Percentiles rank a stretch among this genome's conserved stretches.
phyloP scores from a whole-genome alignment of 2,113 vertebrate species.

The Aviceda subcristata region DNA sequence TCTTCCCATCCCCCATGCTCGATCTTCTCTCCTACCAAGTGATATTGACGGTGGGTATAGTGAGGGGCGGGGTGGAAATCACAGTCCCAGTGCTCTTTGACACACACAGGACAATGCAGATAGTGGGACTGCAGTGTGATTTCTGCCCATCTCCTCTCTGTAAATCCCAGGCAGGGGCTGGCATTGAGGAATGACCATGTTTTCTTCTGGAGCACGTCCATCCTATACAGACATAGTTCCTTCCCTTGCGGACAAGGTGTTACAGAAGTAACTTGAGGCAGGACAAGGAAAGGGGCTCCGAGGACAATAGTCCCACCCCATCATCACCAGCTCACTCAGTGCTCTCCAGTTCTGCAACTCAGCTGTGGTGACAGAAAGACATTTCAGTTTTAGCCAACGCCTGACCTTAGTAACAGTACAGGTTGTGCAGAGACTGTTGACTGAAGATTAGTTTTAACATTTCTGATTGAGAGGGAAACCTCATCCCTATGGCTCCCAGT shows the following conservation, averaged over 20 bases:
- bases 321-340: not conserved
- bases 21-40: not conserved
- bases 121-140: not conserved
- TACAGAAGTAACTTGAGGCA: too few relatives aligned
- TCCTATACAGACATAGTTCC: rapidly evolving
- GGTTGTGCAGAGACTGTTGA: not conserved
- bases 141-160: not conserved
- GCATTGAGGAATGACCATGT: not conserved
- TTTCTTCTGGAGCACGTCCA: not conserved
- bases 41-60: not conserved
- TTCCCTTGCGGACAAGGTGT: not conserved
- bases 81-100: not conserved
- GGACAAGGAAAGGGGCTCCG: not conserved
- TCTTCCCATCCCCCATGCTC: not conserved
- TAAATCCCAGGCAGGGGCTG: not conserved
- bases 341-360: not conserved
- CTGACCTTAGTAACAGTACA: not conserved
- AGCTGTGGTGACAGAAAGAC: not conserved
- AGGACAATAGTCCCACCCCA: not conserved
- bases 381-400: not conserved
- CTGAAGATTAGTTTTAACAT: not conserved
- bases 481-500: not conserved
- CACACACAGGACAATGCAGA: not conserved
- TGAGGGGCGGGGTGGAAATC: rapidly evolving
- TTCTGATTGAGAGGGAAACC: not conserved